Percentiles rank a stretch among this genome's conserved stretches.
These are phyloP conservation scores for Ceratitis capitata DNA, from an alignment of 1,140 invertebrate species.

Conservation along the genomic window DNA sequence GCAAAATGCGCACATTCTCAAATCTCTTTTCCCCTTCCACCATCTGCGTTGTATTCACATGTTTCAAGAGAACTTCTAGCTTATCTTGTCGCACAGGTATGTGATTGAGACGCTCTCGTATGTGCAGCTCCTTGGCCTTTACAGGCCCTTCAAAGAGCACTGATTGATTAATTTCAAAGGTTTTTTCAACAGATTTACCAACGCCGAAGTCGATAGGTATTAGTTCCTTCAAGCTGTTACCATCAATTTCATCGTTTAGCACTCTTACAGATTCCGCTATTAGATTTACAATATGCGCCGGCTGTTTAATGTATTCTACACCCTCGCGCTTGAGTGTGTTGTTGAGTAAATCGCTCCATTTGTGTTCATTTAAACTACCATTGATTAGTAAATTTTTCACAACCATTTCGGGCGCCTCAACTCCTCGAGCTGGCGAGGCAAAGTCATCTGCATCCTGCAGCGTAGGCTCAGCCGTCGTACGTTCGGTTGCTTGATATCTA, in stretches of 20 bases:
- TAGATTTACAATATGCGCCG: conserved; percentile 48
- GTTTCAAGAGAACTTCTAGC: conserved; percentile 64
- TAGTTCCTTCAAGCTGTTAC: conserved; percentile 48
- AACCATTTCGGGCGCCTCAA: background rate
- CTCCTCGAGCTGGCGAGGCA: background rate
- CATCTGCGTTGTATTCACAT: conserved; percentile 58
- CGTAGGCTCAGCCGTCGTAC: too few relatives aligned
- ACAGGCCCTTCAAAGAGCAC: conserved; percentile 63
- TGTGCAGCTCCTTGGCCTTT: conserved; percentile 58
- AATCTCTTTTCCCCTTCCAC: conserved; percentile 64
- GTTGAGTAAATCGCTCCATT: conserved; percentile 49
- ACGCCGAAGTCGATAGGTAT: conserved; percentile 54
- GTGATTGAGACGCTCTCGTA: conserved; percentile 63
- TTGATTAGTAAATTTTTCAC: conserved; percentile 47
- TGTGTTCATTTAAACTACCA: conserved; percentile 52
- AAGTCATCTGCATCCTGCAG: background rate
- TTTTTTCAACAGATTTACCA: background rate
- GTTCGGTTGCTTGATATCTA: conserved; percentile 42
- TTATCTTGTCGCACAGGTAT: conserved; percentile 61
- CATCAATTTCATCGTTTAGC: conserved; percentile 52
- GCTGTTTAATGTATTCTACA: conserved; percentile 52
- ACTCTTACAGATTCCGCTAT: conserved; percentile 48
- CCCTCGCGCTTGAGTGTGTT: conserved; percentile 53
- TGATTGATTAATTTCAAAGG: conserved; percentile 61
- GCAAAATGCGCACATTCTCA: conserved; percentile 60